phyloP scores from a whole-genome alignment of 2,797 vertebrate species.

The Percopsis omiscomaycus region DNA sequence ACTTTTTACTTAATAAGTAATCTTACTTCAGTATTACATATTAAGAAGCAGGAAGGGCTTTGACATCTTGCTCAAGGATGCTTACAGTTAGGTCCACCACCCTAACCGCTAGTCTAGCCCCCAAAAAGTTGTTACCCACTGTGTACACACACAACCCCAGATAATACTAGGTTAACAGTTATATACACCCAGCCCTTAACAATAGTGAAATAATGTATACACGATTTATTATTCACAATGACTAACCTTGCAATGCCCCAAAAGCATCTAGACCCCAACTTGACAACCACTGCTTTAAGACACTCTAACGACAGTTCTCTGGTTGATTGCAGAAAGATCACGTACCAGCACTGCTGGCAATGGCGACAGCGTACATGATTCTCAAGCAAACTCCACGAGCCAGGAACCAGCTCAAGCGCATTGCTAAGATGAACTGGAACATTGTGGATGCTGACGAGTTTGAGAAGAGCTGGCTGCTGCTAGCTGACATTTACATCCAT shows the following conservation, averaged over 20 bases:
- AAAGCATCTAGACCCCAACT: no score
- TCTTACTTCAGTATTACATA: no score
- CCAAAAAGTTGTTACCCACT: not conserved
- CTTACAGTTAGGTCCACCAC: no score
- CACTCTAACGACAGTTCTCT: slow-evolving; percentile 15
- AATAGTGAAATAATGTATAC: no score
- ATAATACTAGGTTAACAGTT: not conserved
- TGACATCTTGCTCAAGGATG: no score
- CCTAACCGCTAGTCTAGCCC: not conserved
- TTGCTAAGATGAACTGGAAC: slow-evolving; percentile 97
- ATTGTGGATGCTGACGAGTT: slow-evolving; percentile 93
- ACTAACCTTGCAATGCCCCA: no score
- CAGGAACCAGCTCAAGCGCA: slow-evolving; percentile 93
- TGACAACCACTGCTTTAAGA: no score
- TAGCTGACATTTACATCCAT: slow-evolving; percentile 97
- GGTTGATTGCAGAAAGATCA: slow-evolving; percentile 86
- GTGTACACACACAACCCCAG: not conserved
- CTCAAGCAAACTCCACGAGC: slow-evolving; percentile 94
- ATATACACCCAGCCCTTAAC: no score
- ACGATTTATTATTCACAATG: no score
- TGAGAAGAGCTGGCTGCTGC: slow-evolving; percentile 96
- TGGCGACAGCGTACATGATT: slow-evolving; percentile 97
- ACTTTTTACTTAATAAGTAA: no score
- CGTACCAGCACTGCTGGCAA: slow-evolving; percentile 90
- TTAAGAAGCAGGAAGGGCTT: no score